Conservation (phyloP, 2,888 invertebrate species). For the Agrotis segetum region DNA sequence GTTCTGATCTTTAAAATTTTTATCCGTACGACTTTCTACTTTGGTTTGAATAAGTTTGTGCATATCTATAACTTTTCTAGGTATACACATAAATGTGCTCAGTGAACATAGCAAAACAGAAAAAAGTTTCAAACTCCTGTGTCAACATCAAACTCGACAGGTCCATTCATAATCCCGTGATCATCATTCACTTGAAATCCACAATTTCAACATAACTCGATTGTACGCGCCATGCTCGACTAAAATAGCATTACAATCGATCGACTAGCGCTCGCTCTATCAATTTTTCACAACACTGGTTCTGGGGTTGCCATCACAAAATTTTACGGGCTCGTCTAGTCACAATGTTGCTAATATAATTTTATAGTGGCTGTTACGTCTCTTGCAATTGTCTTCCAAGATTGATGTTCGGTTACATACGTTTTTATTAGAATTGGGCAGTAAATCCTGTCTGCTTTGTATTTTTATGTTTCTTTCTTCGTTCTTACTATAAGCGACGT, state of each 20-base stretch:
- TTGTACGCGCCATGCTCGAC: slow-evolving; percentile 63
- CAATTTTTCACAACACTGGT: slow-evolving; percentile 82
- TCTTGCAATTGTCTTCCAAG: slow-evolving; percentile 59
- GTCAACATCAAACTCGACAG: neutral
- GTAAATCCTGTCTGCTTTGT: slow-evolving; percentile 51
- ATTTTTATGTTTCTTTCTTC: slow-evolving; percentile 43
- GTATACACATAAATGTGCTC: too few species aligned
- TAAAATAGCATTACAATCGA: slow-evolving; percentile 71
- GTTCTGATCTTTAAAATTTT: too few species aligned
- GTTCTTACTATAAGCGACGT: slow-evolving; percentile 14
- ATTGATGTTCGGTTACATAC: slow-evolving; percentile 58
- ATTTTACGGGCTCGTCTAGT: slow-evolving; percentile 66
- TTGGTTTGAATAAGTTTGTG: neutral
- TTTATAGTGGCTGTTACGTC: slow-evolving; percentile 59
- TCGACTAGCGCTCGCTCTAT: slow-evolving; percentile 67
- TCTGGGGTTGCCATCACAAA: slow-evolving; percentile 69
- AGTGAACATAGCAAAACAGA: neutral
- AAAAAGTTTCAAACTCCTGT: neutral
- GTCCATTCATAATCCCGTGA: slow-evolving; percentile 28
- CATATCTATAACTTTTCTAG: too few species aligned
- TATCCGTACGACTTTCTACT: neutral
- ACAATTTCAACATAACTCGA: slow-evolving; percentile 63
- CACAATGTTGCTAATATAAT: slow-evolving; percentile 64
- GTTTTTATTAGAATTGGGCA: slow-evolving; percentile 60
- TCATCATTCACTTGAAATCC: slow-evolving; percentile 49